A percentile compares a stretch with the other conserved stretches of the same genome.
Conservation (phyloP, 2,113 vertebrate species). For the Pelodiscus sinensis region DNA sequence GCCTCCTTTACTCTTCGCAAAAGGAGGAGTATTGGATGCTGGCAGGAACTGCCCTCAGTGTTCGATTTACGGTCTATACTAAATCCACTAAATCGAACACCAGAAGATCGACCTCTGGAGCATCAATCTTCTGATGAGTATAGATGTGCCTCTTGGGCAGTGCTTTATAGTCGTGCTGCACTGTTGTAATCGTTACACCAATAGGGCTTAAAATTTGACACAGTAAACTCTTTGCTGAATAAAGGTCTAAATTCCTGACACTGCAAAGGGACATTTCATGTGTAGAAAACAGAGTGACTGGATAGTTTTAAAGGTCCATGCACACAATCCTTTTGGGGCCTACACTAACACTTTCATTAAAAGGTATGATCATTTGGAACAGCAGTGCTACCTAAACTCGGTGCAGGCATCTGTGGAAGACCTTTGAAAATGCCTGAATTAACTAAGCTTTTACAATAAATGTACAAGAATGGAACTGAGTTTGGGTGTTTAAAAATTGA, state of each 20-base stretch:
- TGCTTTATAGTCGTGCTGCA: not conserved
- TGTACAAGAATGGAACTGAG: no score
- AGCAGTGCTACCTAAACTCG: not conserved
- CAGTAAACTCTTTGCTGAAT: not conserved
- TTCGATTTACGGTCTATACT: no score
- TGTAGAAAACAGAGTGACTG: not conserved
- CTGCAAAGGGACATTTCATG: not conserved
- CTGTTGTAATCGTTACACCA: not conserved
- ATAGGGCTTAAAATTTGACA: not conserved
- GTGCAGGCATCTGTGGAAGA: not conserved
- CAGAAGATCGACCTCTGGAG: no score
- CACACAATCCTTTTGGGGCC: not conserved
- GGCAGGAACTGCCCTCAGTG: no score
- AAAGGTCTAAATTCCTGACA: not conserved
- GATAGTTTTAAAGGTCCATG: not conserved
- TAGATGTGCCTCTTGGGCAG: not conserved
- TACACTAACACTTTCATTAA: not conserved
- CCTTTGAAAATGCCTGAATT: not conserved
- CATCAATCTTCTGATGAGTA: no score
- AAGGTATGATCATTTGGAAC: not conserved
- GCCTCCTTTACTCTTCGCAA: no score
- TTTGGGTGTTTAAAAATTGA: no score
- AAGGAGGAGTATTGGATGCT: no score
- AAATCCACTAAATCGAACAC: no score
- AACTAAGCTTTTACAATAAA: not conserved